Conservation (phyloP, 2,113 vertebrate genomes). For the Pelecanus crispus region DNA sequence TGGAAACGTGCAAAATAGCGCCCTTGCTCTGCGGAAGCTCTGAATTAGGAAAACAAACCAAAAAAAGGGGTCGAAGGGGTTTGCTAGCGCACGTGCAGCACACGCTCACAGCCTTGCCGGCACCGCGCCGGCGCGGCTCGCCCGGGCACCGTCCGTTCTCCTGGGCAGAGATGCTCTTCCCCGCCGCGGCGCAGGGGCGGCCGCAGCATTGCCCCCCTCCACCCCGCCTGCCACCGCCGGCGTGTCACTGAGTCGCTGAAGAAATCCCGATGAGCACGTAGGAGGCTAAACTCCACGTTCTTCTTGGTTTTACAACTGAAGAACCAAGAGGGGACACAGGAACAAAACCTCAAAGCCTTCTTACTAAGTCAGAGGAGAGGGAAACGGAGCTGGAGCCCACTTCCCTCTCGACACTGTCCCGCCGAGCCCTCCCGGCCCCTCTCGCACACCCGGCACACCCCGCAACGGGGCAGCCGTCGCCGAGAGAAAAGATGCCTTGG, state of each 20-base stretch:
- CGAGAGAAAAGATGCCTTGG: not conserved
- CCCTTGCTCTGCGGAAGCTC: not conserved
- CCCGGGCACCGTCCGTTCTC: not conserved
- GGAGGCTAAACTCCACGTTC: not conserved
- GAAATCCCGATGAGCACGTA: slow-evolving; percentile 9
- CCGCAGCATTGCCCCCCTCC: accelerated
- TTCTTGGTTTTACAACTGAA: not conserved
- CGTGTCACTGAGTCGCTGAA: slow-evolving; percentile 44
- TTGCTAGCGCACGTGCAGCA: not conserved
- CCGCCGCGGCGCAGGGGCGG: accelerated
- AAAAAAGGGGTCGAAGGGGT: not conserved
- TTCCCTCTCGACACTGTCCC: accelerated
- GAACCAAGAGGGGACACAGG: not conserved
- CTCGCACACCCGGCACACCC: accelerated
- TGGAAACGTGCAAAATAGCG: accelerated
- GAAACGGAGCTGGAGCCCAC: not conserved
- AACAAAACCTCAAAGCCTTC: not conserved
- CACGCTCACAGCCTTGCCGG: accelerated
- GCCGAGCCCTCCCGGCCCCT: not conserved
- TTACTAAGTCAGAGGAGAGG: not conserved
- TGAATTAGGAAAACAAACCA: not conserved
- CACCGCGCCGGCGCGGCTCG: accelerated
- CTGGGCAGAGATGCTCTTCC: not conserved
- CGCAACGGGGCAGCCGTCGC: accelerated
- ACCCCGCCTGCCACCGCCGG: accelerated